These are phyloP conservation scores for Epinotia bilunana DNA, from an alignment of 2,888 invertebrate genomes.

Conservation along the genomic window DNA sequence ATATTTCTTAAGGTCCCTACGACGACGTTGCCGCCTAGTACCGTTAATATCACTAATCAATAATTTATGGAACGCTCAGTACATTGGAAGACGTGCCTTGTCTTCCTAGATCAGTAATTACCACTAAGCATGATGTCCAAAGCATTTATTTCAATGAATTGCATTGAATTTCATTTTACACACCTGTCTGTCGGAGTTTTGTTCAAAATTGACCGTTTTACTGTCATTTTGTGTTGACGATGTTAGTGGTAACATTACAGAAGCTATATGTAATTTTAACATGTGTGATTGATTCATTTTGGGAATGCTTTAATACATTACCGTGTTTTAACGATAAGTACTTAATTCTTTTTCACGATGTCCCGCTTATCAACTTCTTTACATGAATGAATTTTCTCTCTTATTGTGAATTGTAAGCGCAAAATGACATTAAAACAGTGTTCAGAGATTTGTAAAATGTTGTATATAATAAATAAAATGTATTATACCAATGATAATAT, in stretches of 20 bases:
- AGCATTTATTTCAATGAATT: slow-evolving; percentile 45
- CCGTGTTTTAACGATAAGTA: slow-evolving; percentile 31
- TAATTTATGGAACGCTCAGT: slow-evolving; percentile 27
- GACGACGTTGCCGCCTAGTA: slow-evolving; percentile 42
- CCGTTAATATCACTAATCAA: slow-evolving; percentile 23
- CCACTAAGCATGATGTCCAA: slow-evolving; percentile 39
- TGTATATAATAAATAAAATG: slow-evolving; percentile 69
- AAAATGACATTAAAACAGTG: slow-evolving; percentile 63
- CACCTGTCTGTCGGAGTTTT: slow-evolving; percentile 45
- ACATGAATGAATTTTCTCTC: slow-evolving; percentile 30
- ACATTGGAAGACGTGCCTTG: slow-evolving; percentile 41
- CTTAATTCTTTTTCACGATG: slow-evolving; percentile 34
- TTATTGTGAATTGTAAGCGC: slow-evolving; percentile 47
- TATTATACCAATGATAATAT: slow-evolving; percentile 74
- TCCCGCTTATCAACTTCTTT: slow-evolving; percentile 25
- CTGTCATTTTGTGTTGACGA: slow-evolving; percentile 46
- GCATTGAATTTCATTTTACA: slow-evolving; percentile 42
- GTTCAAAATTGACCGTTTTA: slow-evolving; percentile 50
- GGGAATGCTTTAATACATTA: not conserved
- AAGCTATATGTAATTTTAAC: slow-evolving; percentile 54
- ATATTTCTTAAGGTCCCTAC: slow-evolving; percentile 34
- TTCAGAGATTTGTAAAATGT: slow-evolving; percentile 60
- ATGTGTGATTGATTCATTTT: slow-evolving; percentile 14
- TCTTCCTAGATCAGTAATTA: slow-evolving; percentile 36
- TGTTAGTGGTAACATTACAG: slow-evolving; percentile 50